These are phyloP conservation scores for Neuroterus valhalla DNA, from an alignment of 1,140 invertebrate species.

Conservation along the genomic window DNA sequence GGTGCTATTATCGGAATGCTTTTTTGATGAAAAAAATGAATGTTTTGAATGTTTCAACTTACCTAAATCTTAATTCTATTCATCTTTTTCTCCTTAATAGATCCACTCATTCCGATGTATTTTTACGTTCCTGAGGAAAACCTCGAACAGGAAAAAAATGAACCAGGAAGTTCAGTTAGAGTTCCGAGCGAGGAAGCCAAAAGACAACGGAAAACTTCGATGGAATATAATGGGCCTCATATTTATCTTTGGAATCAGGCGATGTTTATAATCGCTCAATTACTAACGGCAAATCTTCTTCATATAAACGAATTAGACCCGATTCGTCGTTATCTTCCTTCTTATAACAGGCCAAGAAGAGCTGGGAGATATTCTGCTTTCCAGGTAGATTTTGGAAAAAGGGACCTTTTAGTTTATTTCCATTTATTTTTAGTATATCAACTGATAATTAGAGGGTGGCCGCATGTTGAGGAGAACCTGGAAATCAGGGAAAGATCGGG, in stretches of 20 bases:
- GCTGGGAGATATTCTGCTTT: conserved; percentile 96
- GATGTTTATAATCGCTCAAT: conserved; percentile 93
- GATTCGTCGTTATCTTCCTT: conserved; percentile 95
- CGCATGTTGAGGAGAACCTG: too few species aligned
- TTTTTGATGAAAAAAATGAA: too few species aligned
- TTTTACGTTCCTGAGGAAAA: conserved; percentile 91
- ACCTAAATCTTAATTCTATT: too few species aligned
- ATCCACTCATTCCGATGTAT: conserved; percentile 91
- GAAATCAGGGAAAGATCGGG: too few species aligned
- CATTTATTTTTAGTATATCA: too few species aligned
- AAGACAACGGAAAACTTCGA: conserved; percentile 43
- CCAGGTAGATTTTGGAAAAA: conserved; percentile 81
- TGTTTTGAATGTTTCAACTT: too few species aligned
- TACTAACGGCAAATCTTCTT: conserved; percentile 91
- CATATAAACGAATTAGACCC: conserved; percentile 98
- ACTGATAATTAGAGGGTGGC: too few species aligned
- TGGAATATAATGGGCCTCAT: conserved; percentile 77
- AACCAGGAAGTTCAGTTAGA: conserved; percentile 83
- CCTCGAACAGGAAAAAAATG: conserved; percentile 83
- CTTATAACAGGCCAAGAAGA: conserved; percentile 93
- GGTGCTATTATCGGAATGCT: too few species aligned
- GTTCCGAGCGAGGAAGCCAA: conserved; percentile 77
- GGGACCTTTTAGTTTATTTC: too few species aligned
- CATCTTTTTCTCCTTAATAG: conserved; percentile 64
- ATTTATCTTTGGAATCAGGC: conserved; percentile 93